Conservation (phyloP, 2,888 invertebrate genomes). For the Agrilus biguttatus region DNA sequence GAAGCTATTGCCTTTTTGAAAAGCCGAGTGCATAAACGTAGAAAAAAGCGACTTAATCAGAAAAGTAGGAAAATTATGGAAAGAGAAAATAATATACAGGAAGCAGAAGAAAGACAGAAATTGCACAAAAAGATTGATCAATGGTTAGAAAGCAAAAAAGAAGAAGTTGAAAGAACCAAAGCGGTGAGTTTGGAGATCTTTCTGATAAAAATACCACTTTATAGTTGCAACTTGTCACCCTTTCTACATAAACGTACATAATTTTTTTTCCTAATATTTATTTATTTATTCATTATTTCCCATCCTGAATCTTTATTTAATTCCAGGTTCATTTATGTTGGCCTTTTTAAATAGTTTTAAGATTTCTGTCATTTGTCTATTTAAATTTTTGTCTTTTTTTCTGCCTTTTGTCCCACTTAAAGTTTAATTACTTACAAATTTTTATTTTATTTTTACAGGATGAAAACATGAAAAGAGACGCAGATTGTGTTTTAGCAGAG, state of each 20-base stretch:
- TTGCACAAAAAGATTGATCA: conserved; percentile 48
- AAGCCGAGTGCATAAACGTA: conserved; percentile 32
- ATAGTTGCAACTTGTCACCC: no score
- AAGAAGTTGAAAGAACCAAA: conserved; percentile 44
- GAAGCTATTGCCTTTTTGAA: conserved; percentile 30
- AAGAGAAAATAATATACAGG: conserved; percentile 19
- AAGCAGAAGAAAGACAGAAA: conserved; percentile 31
- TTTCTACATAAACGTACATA: no score
- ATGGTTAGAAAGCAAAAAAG: conserved; percentile 49
- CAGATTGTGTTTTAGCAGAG: conserved; percentile 54
- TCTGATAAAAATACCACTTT: no score
- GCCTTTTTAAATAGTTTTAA: no score
- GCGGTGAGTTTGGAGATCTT: conserved; percentile 28
- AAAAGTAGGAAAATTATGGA: conserved; percentile 37
- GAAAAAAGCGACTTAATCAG: conserved; percentile 32
- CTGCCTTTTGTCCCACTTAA: no score
- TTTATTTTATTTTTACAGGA: conserved; percentile 31
- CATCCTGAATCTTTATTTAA: no score
- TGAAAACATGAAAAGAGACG: conserved; percentile 49
- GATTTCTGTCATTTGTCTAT: no score
- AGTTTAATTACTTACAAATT: neutral
- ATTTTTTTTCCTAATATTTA: no score
- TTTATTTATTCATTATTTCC: no score
- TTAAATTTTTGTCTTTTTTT: no score
- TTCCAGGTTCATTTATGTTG: no score